A percentile compares a stretch with the other conserved stretches of the same genome.
Evolutionary conservation across 2,113 vertebrate species (phyloP).

Genomic region (Istiophorus platypterus): DNA sequence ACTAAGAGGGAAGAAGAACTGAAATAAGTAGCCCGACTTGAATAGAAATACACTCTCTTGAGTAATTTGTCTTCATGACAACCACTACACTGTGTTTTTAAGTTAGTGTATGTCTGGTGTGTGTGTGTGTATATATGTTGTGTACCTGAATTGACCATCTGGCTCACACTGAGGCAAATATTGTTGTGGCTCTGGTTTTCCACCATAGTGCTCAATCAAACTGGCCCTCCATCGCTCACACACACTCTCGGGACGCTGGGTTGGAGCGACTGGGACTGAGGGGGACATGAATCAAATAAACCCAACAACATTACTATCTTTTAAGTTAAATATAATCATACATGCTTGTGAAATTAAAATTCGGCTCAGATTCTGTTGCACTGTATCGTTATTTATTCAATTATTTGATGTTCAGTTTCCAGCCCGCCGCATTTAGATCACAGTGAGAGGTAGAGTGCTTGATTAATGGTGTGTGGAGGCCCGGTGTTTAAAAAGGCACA

Average conservation of each 20-base stretch:
- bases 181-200: slow-evolving; percentile 86
- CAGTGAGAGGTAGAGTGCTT: background rate
- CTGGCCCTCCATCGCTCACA: slow-evolving; percentile 94
- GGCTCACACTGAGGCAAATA: slow-evolving; percentile 92
- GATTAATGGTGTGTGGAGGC: slow-evolving; percentile 28
- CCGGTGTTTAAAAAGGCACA: slow-evolving; percentile 42
- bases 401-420: background rate
- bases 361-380: background rate
- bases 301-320: background rate
- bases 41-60: background rate
- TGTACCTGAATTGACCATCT: slow-evolving; percentile 86
- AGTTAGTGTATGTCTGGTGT: no score
- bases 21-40: background rate
- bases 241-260: slow-evolving; percentile 85
- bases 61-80: no score
- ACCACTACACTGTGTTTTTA: background rate
- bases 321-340: background rate
- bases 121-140: background rate
- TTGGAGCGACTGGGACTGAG: slow-evolving; percentile 73
- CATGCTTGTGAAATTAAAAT: background rate
- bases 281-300: background rate
- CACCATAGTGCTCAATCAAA: slow-evolving; percentile 90
- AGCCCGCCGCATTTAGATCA: slow-evolving; percentile 13
- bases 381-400: slow-evolving; percentile 1
- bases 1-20: slow-evolving; percentile 37